Evolutionary conservation across 2,113 vertebrate genomes (phyloP), one percentile per base, ranked within the genome.

Genomic region (Chamaetylas fuelleborni): DNA sequence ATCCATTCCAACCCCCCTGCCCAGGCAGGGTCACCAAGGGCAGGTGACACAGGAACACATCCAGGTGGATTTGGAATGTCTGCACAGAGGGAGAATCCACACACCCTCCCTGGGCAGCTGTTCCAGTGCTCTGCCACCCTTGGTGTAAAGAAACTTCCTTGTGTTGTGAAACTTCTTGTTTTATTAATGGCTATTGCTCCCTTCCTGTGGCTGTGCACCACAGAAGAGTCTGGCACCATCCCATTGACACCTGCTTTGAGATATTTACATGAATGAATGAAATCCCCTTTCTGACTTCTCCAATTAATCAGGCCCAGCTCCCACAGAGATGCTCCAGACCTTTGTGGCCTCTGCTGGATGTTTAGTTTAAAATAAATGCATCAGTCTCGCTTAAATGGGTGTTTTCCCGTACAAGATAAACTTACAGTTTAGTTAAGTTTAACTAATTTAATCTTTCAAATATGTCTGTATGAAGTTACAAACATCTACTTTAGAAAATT

Each of bases 151-250:
- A 69, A 89, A 53, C 16, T 47, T 54, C 24, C 25, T 26, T 0
- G 4, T 40, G 40, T 26, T 34, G 17, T 26, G 20, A 15, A 76
- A 42, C 29, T 15, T n/a, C 11, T 14, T n/a, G 33, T 28, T 66
- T 54, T 61, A 22, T 54, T 61, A 26, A 11, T 23, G 47, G 17
- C 29, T n/a, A 13, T 42, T 74, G n/a, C 38, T 82, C 38, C 24
- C 7, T 9, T 60, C 36, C 13, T 78, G 19, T 62, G 0, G 0
- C n/a, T 67, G 47, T 25, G 17, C 29, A 22, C 29, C 22, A 45
- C n/a, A 2, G 47, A 22, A n/a, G n/a, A 47, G 29, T 12, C 38
- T 23, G 8, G n/a, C 47, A 54, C n/a, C 40, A 31, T 61, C 20
- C 20, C 69, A 31, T 53, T 61, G 29, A 14, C 14, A 34, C 25